A percentile compares a stretch with the other conserved stretches of the same genome.
Conservation (phyloP, 2,113 vertebrate genomes). For the Cyprinodon variegatus region DNA sequence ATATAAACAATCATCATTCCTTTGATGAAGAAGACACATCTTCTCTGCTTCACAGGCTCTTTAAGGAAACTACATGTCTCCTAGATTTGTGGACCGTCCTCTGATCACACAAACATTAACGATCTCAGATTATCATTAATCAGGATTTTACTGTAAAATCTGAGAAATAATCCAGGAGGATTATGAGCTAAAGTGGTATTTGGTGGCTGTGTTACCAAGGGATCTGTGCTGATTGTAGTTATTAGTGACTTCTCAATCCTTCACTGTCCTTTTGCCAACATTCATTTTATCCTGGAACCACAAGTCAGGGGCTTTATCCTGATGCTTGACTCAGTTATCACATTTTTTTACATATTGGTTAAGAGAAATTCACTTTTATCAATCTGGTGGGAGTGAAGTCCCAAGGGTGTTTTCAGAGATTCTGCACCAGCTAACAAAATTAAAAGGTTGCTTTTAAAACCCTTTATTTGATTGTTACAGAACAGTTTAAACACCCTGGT, state of each 20-base stretch:
- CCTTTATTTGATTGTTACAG: not conserved
- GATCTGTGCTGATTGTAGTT: conserved; percentile 46
- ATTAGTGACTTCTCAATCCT: conserved; percentile 29
- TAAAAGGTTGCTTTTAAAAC: not conserved
- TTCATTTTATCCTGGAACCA: not conserved
- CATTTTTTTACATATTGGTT: not conserved
- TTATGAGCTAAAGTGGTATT: conserved; percentile 65
- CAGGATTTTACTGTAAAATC: conserved; percentile 70
- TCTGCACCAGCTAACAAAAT: not conserved
- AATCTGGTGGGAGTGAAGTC: not conserved
- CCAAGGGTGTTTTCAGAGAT: too few species aligned
- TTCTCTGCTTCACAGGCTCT: too few species aligned
- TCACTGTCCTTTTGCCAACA: not conserved
- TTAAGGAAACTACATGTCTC: not conserved
- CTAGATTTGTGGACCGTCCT: conserved; percentile 23
- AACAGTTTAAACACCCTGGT: not conserved
- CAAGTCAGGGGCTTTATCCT: not conserved
- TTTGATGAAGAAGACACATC: not conserved
- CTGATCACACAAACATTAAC: conserved; percentile 54
- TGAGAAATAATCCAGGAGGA: conserved; percentile 69
- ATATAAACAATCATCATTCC: too few species aligned
- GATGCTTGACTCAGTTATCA: not conserved
- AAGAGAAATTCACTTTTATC: too few species aligned
- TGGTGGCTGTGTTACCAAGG: conserved; percentile 47
- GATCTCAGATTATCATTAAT: conserved; percentile 73